Base-by-base conservation (phyloP, 2,797 vertebrate species). In the Salmo trutta region DNA sequence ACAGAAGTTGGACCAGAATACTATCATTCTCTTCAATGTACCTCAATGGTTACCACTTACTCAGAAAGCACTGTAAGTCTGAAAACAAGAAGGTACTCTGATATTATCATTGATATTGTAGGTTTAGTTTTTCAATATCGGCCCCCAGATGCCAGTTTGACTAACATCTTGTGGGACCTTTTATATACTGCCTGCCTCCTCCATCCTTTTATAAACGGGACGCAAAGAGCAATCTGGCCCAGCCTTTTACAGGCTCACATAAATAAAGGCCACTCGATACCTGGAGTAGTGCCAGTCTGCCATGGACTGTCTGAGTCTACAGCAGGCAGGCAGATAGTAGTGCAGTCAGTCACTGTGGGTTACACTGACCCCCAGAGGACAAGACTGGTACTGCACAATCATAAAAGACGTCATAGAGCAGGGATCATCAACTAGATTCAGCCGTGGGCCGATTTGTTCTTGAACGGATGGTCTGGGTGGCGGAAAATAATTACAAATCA, bases 281-380 rank as follows among this genome's bases (percentile, higher is more conserved):
- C 77, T 78, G 67, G 59, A 81, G 83, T 72, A 14, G 14, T 56
- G 79, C 77, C 77, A 77, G 83, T n/a, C 24, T 47, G 33, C 69
- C 19, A 51, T 47, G 3, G n/a, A 36, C 21, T 59, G 5, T 51
- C 73, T 73, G 27, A 68, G 69, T 16, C 19, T 47, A n/a, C 36
- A 72, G 51, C 19, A 4, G 70, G 80, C 17, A 67, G 33, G 68
- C 71, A 72, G 51, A 73, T 68, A 27, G 75, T n/a, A 14, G 36
- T 19, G 2, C 24, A 70, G 67, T 0, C 29, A 62, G 66, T 78
- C 82, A 79, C 47, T 17, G 62, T 70, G 83, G 83, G 80, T 80
- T 71, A 82, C 84, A 86, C 82, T 86, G 84, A 87, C 86, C 80
- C 82, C 83, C 17, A 78, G 81, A 85, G 89, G 82, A 6, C 65